A percentile compares a stretch with the other conserved stretches of the same genome.
phyloP scores from a whole-genome alignment of 35 echinoderm and acorn worm species.

The Heliocidaris erythrogramma region DNA sequence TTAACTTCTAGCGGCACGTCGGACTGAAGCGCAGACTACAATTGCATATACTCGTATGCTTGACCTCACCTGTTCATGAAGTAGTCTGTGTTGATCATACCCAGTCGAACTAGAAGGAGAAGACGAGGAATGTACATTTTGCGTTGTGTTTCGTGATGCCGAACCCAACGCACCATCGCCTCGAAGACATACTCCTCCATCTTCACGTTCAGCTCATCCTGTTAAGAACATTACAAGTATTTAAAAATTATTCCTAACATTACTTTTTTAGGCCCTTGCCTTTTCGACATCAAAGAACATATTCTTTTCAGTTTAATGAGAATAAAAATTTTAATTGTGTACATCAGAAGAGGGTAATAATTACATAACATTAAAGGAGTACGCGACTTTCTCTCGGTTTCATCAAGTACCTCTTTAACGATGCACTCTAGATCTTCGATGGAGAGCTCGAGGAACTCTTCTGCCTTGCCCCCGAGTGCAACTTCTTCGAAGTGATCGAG shows the following conservation, averaged over 20 bases:
- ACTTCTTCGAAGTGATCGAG: slow-evolving; percentile 95
- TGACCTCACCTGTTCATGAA: slow-evolving; percentile 73
- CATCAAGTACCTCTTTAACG: background rate
- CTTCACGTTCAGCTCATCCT: slow-evolving; percentile 93
- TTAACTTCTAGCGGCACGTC: too few species aligned
- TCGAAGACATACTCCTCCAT: slow-evolving; percentile 99
- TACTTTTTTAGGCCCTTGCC: background rate
- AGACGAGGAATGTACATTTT: slow-evolving; percentile 62
- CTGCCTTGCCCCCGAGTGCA: slow-evolving; percentile 39
- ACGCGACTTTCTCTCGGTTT: too few species aligned
- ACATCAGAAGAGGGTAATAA: too few species aligned
- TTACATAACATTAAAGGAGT: too few species aligned
- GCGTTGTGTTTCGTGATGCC: slow-evolving; percentile 61
- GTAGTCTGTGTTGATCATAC: slow-evolving; percentile 98
- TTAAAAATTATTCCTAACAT: too few species aligned
- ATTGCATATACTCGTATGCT: too few species aligned
- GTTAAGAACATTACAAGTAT: too few species aligned
- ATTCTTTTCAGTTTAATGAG: too few species aligned
- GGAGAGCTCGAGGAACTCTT: slow-evolving; percentile 76
- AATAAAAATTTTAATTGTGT: too few species aligned
- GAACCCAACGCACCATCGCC: slow-evolving; percentile 82
- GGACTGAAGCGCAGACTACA: too few species aligned
- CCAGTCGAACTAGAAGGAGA: slow-evolving; percentile 79
- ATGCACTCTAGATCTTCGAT: slow-evolving; percentile 69
- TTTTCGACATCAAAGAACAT: too few species aligned